Evolutionary conservation across 2,113 vertebrate genomes (phyloP), one percentile per base, ranked within the genome.

Genomic region (Phrynosoma blainvillii): DNA sequence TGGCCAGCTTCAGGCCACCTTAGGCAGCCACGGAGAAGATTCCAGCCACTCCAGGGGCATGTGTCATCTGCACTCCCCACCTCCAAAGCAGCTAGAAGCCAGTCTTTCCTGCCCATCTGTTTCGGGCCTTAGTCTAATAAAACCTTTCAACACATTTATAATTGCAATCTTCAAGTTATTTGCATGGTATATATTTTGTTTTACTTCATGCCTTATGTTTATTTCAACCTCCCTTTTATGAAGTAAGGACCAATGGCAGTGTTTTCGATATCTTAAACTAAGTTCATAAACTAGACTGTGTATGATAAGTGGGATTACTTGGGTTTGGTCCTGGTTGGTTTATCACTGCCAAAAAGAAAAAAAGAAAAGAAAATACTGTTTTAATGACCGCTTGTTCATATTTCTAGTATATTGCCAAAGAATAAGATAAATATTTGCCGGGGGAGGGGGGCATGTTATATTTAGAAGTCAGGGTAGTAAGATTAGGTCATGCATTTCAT

Each of bases 351-450:
- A 95, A 94, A 91, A 92, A 81, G 47, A 66, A 40, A 80, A 59
- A 71, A 47, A 68, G 21, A 84, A 86, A 79, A 91, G 90, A 84
- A 93, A 36, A 3, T 47, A 16, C 23, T 66, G 5, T 70, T 70
- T 68, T 12, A 68, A 47, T 54, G 25, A 90, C 92, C 87, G 88
- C 81, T 91, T 32, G 88, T 70, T 91, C 78, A 5, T 70, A 93
- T 92, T 87, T 91, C 84, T 76, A 76, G 68, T 77, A 36, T 81
- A 27, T 93, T 96, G 93, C 93, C 93, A 96, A 93, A 94, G 93
- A 92, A 91, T 95, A 91, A 30, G 65, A 73, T 23, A 81, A 12
- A 90, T 90, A 92, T 89, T 70, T 91, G 68, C 65, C 86, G 36
- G 86, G 91, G 76, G 92, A 87, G 89, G 76, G 92, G 88, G 89